phyloP scores from a whole-genome alignment of 1,140 invertebrate species.

The Drosophila mojavensis region DNA sequence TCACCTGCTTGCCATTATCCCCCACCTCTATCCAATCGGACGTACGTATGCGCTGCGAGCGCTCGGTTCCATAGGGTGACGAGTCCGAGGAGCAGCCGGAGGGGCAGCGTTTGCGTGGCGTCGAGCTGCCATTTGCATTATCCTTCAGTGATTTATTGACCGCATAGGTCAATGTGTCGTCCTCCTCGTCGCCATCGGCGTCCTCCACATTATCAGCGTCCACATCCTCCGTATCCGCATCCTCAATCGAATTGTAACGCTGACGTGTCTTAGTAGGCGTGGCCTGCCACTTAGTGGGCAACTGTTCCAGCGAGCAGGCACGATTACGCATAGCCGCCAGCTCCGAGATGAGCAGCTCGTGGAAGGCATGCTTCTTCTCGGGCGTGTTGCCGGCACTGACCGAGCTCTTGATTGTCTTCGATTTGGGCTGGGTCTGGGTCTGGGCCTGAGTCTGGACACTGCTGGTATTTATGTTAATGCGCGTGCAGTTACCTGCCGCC shows the following conservation, averaged over 20 bases:
- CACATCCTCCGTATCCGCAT: slow-evolving; percentile 73
- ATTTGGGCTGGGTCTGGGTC: neutral
- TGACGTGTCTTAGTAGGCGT: slow-evolving; percentile 59
- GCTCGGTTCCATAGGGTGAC: slow-evolving; percentile 81
- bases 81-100: slow-evolving; percentile 83
- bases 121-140: slow-evolving; percentile 45
- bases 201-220: slow-evolving; percentile 80
- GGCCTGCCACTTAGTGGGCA: slow-evolving; percentile 55
- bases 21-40: slow-evolving; percentile 84
- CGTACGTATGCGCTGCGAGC: slow-evolving; percentile 80
- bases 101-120: slow-evolving; percentile 73
- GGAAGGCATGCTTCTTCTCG: slow-evolving; percentile 83
- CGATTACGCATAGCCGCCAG: slow-evolving; percentile 80
- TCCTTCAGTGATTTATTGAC: slow-evolving; percentile 64
- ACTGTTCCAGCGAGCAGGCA: slow-evolving; percentile 75
- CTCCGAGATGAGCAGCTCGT: slow-evolving; percentile 83
- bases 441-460: neutral
- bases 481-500: slow-evolving; percentile 59
- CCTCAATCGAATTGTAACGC: slow-evolving; percentile 75
- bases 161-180: slow-evolving; percentile 65
- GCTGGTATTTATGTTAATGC: slow-evolving; percentile 62
- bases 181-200: slow-evolving; percentile 74
- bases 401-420: slow-evolving; percentile 44
- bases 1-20: slow-evolving; percentile 82
- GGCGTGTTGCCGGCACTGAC: slow-evolving; percentile 66